Percentiles rank a stretch among this genome's conserved stretches.
These are phyloP conservation scores for Leptogaster cylindrica DNA, from an alignment of 2,888 invertebrate species.

Conservation along the genomic window DNA sequence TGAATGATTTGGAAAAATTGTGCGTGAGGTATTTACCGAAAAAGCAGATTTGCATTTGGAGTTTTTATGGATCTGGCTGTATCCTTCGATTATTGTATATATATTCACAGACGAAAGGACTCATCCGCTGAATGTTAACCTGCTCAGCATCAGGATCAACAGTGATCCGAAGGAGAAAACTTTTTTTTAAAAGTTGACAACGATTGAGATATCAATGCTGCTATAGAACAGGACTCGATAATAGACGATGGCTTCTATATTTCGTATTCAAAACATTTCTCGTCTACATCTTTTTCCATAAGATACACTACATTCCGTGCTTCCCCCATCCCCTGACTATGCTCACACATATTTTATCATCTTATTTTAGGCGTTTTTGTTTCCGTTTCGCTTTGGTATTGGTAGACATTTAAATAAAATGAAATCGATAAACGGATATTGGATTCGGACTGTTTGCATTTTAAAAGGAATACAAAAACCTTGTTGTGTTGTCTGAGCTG, in stretches of 20 bases:
- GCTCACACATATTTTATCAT: not conserved
- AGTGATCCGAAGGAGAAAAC: too few species aligned
- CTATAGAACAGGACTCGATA: not conserved
- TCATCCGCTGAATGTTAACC: too few species aligned
- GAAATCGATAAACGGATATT: conserved; percentile 30
- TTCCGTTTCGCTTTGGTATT: conserved; percentile 5
- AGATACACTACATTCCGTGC: not conserved
- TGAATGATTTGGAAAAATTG: not conserved
- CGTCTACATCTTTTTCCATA: not conserved
- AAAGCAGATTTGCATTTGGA: not conserved
- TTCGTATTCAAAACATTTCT: not conserved
- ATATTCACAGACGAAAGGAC: too few species aligned
- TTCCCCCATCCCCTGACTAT: not conserved
- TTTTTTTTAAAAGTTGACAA: too few species aligned
- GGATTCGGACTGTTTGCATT: conserved; percentile 36
- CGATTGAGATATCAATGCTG: conserved; percentile 17
- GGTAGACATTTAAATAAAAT: conserved; percentile 35
- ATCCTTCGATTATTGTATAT: too few species aligned
- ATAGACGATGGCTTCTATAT: not conserved
- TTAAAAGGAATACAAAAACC: conserved; percentile 10
- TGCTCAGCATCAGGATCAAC: too few species aligned
- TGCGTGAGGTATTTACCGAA: not conserved
- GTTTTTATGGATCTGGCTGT: too few species aligned
- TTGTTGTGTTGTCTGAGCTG: too few species aligned
- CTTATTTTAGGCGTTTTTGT: not conserved